Conservation (phyloP, 1,140 invertebrate genomes). For the Whitmania pigra region DNA sequence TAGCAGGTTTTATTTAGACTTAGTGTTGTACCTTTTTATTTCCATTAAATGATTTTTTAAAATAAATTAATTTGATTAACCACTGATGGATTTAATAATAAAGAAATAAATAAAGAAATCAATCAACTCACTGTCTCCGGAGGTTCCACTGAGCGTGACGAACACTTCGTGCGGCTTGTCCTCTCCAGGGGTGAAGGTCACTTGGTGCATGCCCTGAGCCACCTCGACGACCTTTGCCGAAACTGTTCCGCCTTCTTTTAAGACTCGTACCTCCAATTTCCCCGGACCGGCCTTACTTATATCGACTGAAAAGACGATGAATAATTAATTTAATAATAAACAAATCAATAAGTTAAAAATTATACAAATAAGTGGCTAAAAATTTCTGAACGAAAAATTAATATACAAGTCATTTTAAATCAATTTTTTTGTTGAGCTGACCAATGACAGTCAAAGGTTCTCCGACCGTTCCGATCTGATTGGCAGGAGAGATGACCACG, state of each 20-base stretch:
- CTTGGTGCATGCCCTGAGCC: constrained; percentile 78
- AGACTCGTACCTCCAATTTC: constrained; percentile 93
- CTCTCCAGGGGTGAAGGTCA: constrained; percentile 80
- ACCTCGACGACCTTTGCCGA: constrained; percentile 86
- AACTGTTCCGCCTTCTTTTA: constrained; percentile 58
- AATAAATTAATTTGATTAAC: too few relatives aligned
- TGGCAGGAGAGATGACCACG: background rate
- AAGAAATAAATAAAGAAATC: too few relatives aligned
- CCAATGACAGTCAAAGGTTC: constrained; percentile 1
- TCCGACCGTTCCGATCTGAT: background rate
- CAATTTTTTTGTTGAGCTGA: background rate
- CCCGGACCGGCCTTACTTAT: constrained; percentile 92
- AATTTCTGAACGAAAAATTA: too few relatives aligned
- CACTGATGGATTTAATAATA: too few relatives aligned
- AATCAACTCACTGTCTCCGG: constrained; percentile 61
- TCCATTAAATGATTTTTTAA: too few relatives aligned
- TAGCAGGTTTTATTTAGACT: too few relatives aligned
- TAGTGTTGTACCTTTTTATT: too few relatives aligned
- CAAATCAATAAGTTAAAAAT: too few relatives aligned
- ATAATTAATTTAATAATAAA: too few relatives aligned
- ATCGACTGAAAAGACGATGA: constrained; percentile 56
- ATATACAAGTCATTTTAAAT: too few relatives aligned
- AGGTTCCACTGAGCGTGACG: constrained; percentile 94
- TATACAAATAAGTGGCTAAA: too few relatives aligned
- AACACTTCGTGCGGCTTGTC: constrained; percentile 83